These are phyloP conservation scores for Brachylomia viminalis DNA, from an alignment of 2,888 invertebrate species.

Conservation along the genomic window DNA sequence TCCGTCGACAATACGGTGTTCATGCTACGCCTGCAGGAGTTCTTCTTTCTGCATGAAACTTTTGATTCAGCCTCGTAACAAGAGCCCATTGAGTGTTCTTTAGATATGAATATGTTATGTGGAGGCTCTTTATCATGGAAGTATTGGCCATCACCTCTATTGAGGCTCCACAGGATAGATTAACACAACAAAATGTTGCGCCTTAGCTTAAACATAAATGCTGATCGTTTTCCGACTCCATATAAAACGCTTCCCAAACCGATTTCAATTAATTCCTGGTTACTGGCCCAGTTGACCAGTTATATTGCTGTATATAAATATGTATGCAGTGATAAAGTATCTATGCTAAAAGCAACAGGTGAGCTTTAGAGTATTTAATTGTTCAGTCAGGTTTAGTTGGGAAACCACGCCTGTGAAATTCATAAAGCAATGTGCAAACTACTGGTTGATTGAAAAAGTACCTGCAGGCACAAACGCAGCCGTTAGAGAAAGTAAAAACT, in stretches of 20 bases:
- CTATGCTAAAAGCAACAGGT: constrained; percentile 42
- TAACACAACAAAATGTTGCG: neutral
- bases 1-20: no score
- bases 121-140: neutral
- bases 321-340: neutral
- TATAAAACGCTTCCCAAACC: neutral
- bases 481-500: neutral
- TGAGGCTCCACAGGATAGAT: neutral
- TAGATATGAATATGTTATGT: neutral
- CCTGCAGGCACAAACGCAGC: neutral
- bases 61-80: no score
- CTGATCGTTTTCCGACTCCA: neutral
- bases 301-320: constrained; percentile 1
- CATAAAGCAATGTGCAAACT: constrained; percentile 2
- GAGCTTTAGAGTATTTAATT: constrained; percentile 24
- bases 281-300: neutral
- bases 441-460: constrained; percentile 1
- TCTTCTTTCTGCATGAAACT: neutral
- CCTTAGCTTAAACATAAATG: neutral
- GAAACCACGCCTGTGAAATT: constrained; percentile 24
- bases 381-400: constrained; percentile 9
- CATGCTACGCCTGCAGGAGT: no score
- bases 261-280: constrained; percentile 13
- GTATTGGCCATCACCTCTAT: neutral
- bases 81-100: neutral